Percentiles rank a stretch among this genome's conserved stretches.
phyloP scores from a whole-genome alignment of 2,888 invertebrate species.

The Andrena bicolor region DNA sequence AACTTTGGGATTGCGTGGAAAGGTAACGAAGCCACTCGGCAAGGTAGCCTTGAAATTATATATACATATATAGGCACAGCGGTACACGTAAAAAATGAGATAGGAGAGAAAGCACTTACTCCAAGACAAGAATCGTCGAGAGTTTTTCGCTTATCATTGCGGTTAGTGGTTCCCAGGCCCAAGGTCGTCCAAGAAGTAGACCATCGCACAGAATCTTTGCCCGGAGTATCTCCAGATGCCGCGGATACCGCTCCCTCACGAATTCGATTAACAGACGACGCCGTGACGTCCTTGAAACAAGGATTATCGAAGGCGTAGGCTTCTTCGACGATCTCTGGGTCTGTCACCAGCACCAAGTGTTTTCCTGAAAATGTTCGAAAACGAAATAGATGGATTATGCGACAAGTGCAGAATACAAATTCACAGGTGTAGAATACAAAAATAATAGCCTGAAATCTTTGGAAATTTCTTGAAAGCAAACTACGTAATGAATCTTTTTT shows the following conservation, averaged over 20 bases:
- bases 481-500: too few species aligned
- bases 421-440: not conserved
- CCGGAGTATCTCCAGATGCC: constrained; percentile 68
- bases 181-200: constrained; percentile 85
- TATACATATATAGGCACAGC: not conserved
- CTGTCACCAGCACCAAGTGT: constrained; percentile 90
- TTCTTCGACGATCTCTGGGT: constrained; percentile 91
- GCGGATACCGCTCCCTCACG: constrained; percentile 76
- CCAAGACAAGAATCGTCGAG: constrained; percentile 87
- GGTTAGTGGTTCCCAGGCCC: constrained; percentile 82
- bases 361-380: constrained; percentile 86
- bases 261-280: constrained; percentile 82
- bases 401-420: not conserved
- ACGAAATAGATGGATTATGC: not conserved
- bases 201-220: constrained; percentile 79
- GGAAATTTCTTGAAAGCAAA: too few species aligned
- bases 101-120: constrained; percentile 80
- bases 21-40: too few species aligned
- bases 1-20: too few species aligned
- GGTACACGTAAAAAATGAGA: not conserved
- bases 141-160: constrained; percentile 86
- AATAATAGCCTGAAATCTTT: too few species aligned
- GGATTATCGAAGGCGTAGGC: constrained; percentile 94
- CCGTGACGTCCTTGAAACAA: constrained; percentile 87
- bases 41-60: not conserved